Conservation (phyloP, 2,797 vertebrate genomes). For the Malurus leucopterus region DNA sequence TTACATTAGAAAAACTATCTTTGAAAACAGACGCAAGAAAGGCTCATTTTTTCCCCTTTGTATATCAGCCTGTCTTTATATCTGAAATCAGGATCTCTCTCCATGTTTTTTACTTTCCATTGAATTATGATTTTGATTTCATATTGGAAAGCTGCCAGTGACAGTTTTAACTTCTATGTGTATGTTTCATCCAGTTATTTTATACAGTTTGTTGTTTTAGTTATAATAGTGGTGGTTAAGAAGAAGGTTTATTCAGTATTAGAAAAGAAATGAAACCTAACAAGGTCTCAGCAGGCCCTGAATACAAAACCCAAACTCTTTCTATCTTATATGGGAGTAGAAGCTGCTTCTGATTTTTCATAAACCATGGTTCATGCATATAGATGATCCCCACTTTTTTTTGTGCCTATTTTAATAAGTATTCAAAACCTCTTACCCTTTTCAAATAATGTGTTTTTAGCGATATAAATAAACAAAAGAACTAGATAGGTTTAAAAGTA, state of each 20-base stretch:
- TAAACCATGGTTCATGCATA: neutral
- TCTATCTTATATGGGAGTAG: neutral
- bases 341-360: neutral
- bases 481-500: neutral
- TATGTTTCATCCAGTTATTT: neutral
- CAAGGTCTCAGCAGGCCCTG: neutral
- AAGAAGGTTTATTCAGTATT: neutral
- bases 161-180: neutral
- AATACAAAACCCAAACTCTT: neutral
- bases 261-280: neutral
- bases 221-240: neutral
- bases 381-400: neutral
- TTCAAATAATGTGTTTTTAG: neutral
- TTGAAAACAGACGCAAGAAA: constrained; percentile 19
- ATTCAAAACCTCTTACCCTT: neutral
- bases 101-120: neutral
- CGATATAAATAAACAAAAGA: neutral
- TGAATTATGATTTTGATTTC: neutral
- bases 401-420: neutral
- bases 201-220: neutral
- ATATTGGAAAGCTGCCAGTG: neutral
- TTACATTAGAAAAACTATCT: constrained; percentile 44
- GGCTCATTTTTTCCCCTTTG: neutral
- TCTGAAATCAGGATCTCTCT: constrained; percentile 32
- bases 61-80: neutral